A percentile compares a stretch with the other conserved stretches of the same genome.
These are phyloP conservation scores for Hirundo rustica DNA, from an alignment of 2,797 vertebrate species.

Conservation along the genomic window DNA sequence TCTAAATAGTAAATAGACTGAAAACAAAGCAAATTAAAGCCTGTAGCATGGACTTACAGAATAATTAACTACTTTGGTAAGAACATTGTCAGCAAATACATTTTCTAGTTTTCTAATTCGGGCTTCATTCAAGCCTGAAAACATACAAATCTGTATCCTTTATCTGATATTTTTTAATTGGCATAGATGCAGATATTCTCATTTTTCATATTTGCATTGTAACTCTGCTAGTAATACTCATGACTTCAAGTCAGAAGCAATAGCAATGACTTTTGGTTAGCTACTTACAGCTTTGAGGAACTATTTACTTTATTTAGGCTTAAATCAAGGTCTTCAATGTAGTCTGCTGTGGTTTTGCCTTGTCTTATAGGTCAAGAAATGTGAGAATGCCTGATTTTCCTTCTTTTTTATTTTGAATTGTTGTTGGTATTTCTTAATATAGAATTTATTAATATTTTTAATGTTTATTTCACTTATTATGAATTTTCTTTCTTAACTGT, in stretches of 20 bases:
- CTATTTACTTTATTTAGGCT: background rate
- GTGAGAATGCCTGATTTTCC: background rate
- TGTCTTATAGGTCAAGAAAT: background rate
- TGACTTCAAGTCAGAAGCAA: background rate
- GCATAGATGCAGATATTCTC: background rate
- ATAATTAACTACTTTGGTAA: background rate
- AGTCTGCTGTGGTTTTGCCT: background rate
- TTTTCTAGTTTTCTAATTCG: background rate
- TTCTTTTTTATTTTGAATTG: background rate
- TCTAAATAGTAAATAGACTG: slow-evolving; percentile 6
- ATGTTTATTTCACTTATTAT: background rate
- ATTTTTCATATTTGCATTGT: background rate
- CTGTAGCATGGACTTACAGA: background rate
- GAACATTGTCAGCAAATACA: background rate
- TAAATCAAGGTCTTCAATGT: background rate
- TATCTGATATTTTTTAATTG: background rate
- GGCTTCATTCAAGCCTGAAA: background rate
- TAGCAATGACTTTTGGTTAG: background rate
- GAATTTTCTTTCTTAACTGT: slow-evolving; percentile 13
- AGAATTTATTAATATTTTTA: background rate
- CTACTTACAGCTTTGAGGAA: background rate
- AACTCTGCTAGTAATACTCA: background rate
- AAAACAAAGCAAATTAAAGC: slow-evolving; percentile 6
- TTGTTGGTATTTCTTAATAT: background rate
- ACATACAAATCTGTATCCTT: background rate